Percentiles rank a stretch among this genome's conserved stretches.
phyloP scores from a whole-genome alignment of 2,797 vertebrate species.

The Arctocebus calabarensis region DNA sequence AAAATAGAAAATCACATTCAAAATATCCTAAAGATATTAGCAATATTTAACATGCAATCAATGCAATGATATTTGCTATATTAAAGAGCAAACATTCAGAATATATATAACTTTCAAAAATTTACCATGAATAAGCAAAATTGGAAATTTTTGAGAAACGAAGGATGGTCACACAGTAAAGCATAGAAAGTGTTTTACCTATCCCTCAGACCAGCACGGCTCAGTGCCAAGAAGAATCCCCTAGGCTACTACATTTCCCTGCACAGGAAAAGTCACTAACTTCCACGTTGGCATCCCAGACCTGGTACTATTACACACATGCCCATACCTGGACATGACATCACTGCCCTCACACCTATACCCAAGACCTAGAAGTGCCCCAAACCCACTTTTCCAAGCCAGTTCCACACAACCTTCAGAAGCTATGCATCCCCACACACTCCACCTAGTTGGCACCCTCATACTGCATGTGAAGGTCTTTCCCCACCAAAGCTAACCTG shows the following conservation, averaged over 20 bases:
- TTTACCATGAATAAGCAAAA: not conserved
- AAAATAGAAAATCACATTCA: not conserved
- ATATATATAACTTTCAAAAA: constrained; percentile 20
- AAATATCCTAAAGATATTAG: not conserved
- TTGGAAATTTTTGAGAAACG: not conserved
- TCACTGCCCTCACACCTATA: not conserved
- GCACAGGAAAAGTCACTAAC: not conserved
- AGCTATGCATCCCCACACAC: not conserved
- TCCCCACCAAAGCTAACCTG: not conserved
- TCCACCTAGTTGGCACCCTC: not conserved
- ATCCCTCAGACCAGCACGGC: not conserved
- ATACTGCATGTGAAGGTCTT: not conserved
- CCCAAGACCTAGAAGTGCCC: not conserved
- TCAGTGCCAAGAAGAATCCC: not conserved
- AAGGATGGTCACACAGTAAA: not conserved
- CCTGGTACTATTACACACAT: not conserved
- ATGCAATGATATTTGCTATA: not conserved
- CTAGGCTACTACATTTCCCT: not conserved
- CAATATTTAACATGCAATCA: not conserved
- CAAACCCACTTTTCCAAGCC: not conserved
- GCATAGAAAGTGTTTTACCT: not conserved
- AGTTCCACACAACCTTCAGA: not conserved
- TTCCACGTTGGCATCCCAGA: not conserved
- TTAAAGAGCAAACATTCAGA: not conserved
- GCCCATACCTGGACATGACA: not conserved